phyloP scores from a whole-genome alignment of 2,113 vertebrate species.

The Python bivittatus region DNA sequence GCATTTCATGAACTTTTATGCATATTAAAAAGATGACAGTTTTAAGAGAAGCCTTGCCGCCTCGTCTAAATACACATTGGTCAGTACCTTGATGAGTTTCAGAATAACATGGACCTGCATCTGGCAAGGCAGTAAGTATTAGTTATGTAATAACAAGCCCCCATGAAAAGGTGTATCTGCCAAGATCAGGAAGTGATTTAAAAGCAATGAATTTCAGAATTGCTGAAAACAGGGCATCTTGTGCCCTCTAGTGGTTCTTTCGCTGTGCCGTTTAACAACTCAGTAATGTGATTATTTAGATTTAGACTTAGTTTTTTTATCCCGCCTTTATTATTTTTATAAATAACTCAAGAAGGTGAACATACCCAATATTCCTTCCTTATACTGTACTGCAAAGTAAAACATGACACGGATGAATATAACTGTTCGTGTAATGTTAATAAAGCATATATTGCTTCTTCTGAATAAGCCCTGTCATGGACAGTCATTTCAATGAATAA shows the following conservation, averaged over 20 bases:
- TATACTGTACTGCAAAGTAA: neutral
- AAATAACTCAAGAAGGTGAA: no score
- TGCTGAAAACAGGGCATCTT: neutral
- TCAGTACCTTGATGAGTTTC: neutral
- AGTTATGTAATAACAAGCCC: neutral
- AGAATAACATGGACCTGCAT: neutral
- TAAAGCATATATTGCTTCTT: neutral
- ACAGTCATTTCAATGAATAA: neutral
- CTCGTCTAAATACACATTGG: neutral
- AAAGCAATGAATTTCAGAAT: neutral
- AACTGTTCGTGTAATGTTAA: neutral
- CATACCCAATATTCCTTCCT: no score
- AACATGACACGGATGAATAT: neutral
- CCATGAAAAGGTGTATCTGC: neutral
- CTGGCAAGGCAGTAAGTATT: neutral
- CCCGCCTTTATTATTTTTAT: no score
- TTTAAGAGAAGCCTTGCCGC: neutral
- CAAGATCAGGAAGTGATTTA: neutral
- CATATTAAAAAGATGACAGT: neutral
- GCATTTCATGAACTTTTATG: neutral
- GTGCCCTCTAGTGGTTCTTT: constrained; percentile 13
- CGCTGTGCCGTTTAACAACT: neutral
- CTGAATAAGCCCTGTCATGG: neutral
- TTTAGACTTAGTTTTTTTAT: no score
- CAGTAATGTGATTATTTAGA: neutral